Conservation (phyloP, 2,797 vertebrate species). For the Hippocampus kuda region DNA sequence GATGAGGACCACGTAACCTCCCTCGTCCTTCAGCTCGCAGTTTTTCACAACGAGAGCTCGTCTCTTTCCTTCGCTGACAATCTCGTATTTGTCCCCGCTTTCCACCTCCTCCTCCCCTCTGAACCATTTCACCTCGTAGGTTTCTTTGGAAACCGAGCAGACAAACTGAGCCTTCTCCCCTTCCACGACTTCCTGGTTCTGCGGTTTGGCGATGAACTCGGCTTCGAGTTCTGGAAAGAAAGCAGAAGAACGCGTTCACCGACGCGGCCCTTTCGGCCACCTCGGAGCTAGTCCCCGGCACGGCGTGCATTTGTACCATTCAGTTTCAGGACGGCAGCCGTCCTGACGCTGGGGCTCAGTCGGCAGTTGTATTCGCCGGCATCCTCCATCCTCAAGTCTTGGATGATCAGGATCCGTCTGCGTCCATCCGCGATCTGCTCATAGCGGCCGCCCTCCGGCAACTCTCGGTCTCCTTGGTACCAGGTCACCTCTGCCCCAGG, state of each 20-base stretch:
- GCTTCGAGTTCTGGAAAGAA: constrained; percentile 81
- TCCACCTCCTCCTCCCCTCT: constrained; percentile 73
- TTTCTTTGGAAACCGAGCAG: constrained; percentile 92
- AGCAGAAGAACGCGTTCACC: not conserved
- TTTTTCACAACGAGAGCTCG: constrained; percentile 79
- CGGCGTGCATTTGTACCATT: constrained; percentile 66
- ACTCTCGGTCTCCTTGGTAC: constrained; percentile 82
- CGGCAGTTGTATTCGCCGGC: constrained; percentile 82
- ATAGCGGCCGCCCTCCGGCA: constrained; percentile 88
- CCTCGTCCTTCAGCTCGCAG: constrained; percentile 78
- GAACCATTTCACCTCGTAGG: constrained; percentile 85
- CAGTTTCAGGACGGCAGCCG: constrained; percentile 80
- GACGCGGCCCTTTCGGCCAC: not conserved
- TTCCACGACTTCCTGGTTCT: constrained; percentile 87
- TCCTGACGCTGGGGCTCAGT: constrained; percentile 71
- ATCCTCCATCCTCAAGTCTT: constrained; percentile 80
- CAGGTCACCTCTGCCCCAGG: constrained; percentile 80
- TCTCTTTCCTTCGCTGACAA: constrained; percentile 86
- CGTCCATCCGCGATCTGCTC: constrained; percentile 81
- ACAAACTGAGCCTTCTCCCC: constrained; percentile 89
- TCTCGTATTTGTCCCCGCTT: constrained; percentile 78
- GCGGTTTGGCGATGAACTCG: constrained; percentile 88
- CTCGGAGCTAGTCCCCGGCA: not conserved
- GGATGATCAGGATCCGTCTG: constrained; percentile 84
- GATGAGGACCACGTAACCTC: constrained; percentile 76